A percentile compares a stretch with the other conserved stretches of the same genome.
phyloP scores from a whole-genome alignment of 2,797 vertebrate genomes.

The Synanceia verrucosa region DNA sequence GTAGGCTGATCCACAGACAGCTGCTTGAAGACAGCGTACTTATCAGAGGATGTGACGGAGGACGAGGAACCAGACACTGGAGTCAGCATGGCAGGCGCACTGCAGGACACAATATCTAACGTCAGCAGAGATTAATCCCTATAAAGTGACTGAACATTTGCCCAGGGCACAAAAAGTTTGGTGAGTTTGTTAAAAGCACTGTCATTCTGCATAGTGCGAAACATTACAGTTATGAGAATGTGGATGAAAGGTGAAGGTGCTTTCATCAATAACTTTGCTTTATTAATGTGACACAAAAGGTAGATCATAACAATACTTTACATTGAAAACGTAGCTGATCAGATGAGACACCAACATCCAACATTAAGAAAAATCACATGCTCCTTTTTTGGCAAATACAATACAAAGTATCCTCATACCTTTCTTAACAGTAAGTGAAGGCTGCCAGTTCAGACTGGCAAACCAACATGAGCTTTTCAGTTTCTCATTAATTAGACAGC shows the following conservation, averaged over 20 bases:
- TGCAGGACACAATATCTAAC: slow-evolving; percentile 66
- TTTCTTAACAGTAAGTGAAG: slow-evolving; percentile 32
- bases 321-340: not conserved
- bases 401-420: slow-evolving; percentile 17
- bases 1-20: slow-evolving; percentile 88
- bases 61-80: slow-evolving; percentile 89
- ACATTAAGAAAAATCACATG: not conserved
- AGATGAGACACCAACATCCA: not conserved
- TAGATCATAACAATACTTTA: not conserved
- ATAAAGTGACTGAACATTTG: slow-evolving; percentile 37
- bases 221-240: not conserved
- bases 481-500: slow-evolving; percentile 61
- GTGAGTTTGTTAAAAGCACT: slow-evolving; percentile 7
- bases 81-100: slow-evolving; percentile 89
- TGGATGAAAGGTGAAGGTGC: not conserved
- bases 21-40: slow-evolving; percentile 96
- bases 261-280: not conserved
- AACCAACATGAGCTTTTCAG: slow-evolving; percentile 40
- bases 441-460: slow-evolving; percentile 36
- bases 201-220: not conserved
- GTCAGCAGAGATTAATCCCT: slow-evolving; percentile 46
- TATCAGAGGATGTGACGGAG: slow-evolving; percentile 83
- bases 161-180: slow-evolving; percentile 10
- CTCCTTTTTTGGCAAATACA: slow-evolving; percentile 9
- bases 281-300: not conserved